A percentile compares a stretch with the other conserved stretches of the same genome.
Conservation (phyloP, 2,797 vertebrate genomes). For the Pteronotus mesoamericanus region DNA sequence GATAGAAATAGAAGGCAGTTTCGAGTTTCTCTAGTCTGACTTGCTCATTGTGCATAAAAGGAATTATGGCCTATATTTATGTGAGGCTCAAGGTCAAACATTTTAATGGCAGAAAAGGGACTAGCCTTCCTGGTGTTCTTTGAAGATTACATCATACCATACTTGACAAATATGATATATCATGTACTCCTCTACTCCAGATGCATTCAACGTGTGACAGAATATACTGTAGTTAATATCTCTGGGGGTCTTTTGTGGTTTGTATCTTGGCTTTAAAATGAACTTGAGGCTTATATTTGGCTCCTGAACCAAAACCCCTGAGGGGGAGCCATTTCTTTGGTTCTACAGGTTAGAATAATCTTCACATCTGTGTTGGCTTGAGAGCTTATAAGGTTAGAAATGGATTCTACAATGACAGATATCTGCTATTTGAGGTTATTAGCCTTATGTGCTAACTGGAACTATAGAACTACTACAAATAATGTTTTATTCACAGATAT, state of each 20-base stretch:
- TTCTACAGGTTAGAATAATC: neutral
- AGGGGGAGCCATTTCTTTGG: neutral
- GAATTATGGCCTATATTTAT: neutral
- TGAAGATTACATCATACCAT: neutral
- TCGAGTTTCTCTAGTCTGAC: neutral
- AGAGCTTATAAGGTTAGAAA: neutral
- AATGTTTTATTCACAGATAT: neutral
- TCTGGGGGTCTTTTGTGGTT: neutral
- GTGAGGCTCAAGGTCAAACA: neutral
- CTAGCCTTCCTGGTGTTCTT: neutral
- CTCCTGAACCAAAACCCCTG: neutral
- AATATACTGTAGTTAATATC: neutral
- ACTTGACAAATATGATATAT: neutral
- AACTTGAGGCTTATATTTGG: constrained; percentile 25
- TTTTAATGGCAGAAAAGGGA: neutral
- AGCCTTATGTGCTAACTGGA: neutral
- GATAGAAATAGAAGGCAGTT: neutral
- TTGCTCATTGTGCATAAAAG: neutral
- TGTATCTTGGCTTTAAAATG: neutral
- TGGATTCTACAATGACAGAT: neutral
- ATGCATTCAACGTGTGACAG: neutral
- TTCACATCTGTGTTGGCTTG: neutral
- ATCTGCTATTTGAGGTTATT: neutral
- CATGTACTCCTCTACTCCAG: neutral
- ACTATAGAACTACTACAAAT: neutral